phyloP scores from a whole-genome alignment of 2,113 vertebrate genomes.

The Tetrax tetrax region DNA sequence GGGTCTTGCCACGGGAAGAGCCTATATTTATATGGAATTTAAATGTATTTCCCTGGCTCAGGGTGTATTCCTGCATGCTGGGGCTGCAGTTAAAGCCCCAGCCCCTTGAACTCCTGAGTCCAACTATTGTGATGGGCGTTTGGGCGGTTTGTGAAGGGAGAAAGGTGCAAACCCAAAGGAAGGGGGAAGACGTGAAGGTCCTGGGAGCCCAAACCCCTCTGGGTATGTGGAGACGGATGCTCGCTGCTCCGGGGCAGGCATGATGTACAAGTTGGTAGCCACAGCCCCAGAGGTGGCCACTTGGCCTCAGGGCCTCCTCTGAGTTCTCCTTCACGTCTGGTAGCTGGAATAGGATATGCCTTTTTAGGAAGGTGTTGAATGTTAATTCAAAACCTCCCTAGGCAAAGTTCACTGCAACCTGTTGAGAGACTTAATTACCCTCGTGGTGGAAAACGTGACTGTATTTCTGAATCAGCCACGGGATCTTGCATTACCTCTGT shows the following conservation, averaged over 20 bases:
- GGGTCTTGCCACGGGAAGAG: not conserved
- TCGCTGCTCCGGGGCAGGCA: rapidly evolving
- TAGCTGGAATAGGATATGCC: not conserved
- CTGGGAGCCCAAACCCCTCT: not conserved
- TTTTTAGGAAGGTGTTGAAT: not conserved
- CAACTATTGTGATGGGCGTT: rapidly evolving
- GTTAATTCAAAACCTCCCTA: not conserved
- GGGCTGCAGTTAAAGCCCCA: not conserved
- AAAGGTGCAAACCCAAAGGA: no score
- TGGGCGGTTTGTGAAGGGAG: not conserved
- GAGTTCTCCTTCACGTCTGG: rapidly evolving
- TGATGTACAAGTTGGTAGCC: not conserved
- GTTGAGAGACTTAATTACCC: not conserved
- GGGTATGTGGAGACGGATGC: rapidly evolving
- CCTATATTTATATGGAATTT: not conserved
- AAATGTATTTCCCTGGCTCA: rapidly evolving
- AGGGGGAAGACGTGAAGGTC: rapidly evolving
- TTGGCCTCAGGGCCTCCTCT: not conserved
- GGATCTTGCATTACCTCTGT: not conserved
- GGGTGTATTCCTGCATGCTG: rapidly evolving
- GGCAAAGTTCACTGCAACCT: not conserved
- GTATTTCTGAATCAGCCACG: rapidly evolving
- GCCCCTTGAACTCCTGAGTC: not conserved
- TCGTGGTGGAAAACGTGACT: rapidly evolving
- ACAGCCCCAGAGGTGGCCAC: not conserved